Evolutionary conservation across 2,888 invertebrate species (phyloP), one percentile per base, ranked within the genome.

Genomic region (Tribolium freemani): DNA sequence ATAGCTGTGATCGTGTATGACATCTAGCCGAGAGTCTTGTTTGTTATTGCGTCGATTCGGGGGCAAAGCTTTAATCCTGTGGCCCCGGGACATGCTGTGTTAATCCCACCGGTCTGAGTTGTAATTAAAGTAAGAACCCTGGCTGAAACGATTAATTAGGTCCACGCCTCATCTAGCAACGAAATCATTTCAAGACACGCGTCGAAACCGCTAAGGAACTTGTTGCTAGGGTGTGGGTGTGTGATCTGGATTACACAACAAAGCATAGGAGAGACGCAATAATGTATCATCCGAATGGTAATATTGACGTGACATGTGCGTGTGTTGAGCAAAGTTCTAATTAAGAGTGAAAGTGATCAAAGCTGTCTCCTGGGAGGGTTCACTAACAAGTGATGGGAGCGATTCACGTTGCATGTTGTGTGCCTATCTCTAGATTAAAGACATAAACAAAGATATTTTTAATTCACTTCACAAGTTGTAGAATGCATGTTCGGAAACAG

Each of bases 31-130:
- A 45, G 53, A 54, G 53, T 11, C 64, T 54, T 54, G 64, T 64
- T 54, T 64, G 64, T 64, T 54, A 64, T 44, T 64, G 64, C 64
- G 44, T 45, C 54, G 20, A 64, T 45, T 61, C 48, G 53, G n/a
- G 20, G 53, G 44, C 38, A 51, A 26, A 48, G 50, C 9, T 64
- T 38, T 64, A 64, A 64, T 64, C 64, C 48, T 10, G 63, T 13
- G 57, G 50, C 57, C 50, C 57, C 48, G 13, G 58, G 58, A 38
- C 46, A 48, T 30, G 44, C 68, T 13, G 68, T 11, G 57, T 21
- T 68, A 50, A 68, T 68, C 68, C 68, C 68, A 20, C 48, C 30
- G 68, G 68, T 68, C 68, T 57, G 50, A 68, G 68, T 16, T 48
- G 50, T 57, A 68, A 57, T 68, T 67, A 67, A 67, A 67, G 67